Conservation (phyloP, 2,797 vertebrate genomes). For the Artibeus jamaicensis region DNA sequence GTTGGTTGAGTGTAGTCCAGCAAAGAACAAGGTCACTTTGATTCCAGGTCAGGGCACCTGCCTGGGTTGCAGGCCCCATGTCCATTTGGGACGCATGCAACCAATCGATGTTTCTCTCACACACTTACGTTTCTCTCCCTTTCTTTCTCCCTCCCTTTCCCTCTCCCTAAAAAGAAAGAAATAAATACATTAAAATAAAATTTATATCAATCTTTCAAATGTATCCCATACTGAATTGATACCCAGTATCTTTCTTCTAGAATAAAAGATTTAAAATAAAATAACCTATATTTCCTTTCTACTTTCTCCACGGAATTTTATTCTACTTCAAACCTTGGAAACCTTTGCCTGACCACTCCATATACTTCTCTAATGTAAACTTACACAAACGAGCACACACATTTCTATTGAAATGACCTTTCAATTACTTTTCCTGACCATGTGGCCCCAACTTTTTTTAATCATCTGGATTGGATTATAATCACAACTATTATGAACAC, state of each 20-base stretch:
- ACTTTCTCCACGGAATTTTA: neutral
- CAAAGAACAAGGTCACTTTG: neutral
- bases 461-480: neutral
- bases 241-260: neutral
- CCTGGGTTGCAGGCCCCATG: neutral
- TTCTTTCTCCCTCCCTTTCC: neutral
- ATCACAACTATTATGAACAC: neutral
- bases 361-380: neutral
- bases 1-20: neutral
- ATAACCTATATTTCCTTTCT: neutral
- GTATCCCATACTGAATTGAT: neutral
- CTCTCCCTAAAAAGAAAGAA: neutral
- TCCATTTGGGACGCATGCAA: neutral
- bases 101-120: no score
- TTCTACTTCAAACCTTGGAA: neutral
- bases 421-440: neutral
- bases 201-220: neutral
- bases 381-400: neutral
- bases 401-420: neutral
- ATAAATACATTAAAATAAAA: neutral
- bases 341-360: neutral
- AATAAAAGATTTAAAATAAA: constrained; percentile 4
- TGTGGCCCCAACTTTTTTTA: neutral
- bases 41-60: neutral
- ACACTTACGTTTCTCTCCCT: neutral